Base-by-base conservation (phyloP, 2,797 vertebrate genomes). In the Etheostoma perlongum region DNA sequence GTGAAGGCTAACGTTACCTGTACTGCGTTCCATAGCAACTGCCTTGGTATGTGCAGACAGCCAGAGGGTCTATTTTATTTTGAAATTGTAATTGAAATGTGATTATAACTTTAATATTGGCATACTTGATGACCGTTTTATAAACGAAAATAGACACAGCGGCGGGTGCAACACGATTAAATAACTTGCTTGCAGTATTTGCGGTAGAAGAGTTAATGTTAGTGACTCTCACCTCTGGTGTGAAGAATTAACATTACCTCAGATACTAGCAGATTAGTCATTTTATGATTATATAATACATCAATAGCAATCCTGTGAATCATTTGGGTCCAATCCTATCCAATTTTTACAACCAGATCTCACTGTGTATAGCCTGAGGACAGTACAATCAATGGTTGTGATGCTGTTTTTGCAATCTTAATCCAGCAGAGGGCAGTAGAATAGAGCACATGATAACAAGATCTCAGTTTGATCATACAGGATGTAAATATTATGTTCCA, bases 361-460 rank as follows among this genome's bases (percentile, higher is more conserved):
- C 11, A 47, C 14, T 42, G 8, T 49, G 7, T 25, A 30, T 30
- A 25, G 25, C 30, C 12, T 3, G 14, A 42, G 25, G 40, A 33
- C 1, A 46, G 8, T 4, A 25, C 16, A 12, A 2, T n/a, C 10
- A 67, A 0, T 13, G 11, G n/a, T 58, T 16, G 3, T 1, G 3
- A 10, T 11, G 14, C 16, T 58, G n/a, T 47, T 53, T 53, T 19
- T 74, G 53, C 52, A 30, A 46, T 74, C 2, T 59, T 11, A 14
- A 64, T 79, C 82, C 89, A 86, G 63, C 66, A 81, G 87, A 42
- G 51, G 51, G 84, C 81, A 82, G 65, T 36, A 76, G 19, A 79
- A 54, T 15, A 21, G 30, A 84, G 40, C 9, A 68, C 70, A 76
- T 44, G n/a, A 7, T 4, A 51, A 7, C 36, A 21, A 21, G 23